phyloP scores from a whole-genome alignment of 2,113 vertebrate species.

The Rhinolophus ferrumequinum region DNA sequence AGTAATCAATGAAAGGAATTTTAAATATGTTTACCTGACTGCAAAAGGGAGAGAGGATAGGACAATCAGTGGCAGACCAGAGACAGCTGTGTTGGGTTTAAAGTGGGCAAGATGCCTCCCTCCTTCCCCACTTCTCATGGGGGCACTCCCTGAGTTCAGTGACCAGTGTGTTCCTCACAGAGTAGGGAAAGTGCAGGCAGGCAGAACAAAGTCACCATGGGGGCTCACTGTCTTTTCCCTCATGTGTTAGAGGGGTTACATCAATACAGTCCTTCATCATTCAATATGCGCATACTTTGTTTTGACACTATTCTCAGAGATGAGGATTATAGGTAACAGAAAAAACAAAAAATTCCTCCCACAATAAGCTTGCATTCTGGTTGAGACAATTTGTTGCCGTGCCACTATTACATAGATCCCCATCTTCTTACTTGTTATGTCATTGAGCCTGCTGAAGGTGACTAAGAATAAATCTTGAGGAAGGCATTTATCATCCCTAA shows the following conservation, averaged over 20 bases:
- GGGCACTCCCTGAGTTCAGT: background rate
- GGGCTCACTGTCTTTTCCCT: background rate
- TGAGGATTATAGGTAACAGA: background rate
- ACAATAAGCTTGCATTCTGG: background rate
- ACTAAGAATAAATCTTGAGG: background rate
- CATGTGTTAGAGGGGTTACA: background rate
- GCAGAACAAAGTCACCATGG: background rate
- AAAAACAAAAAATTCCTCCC: background rate
- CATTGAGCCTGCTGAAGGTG: too few species aligned
- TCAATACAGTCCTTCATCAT: background rate
- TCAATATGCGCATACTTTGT: background rate
- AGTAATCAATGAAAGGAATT: background rate
- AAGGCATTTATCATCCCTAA: background rate
- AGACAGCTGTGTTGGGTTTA: background rate
- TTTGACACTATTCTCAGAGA: background rate
- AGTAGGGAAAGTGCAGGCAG: background rate
- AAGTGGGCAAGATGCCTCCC: accelerated
- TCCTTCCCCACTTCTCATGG: background rate
- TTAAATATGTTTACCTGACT: background rate
- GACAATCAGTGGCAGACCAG: background rate
- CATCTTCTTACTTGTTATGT: background rate
- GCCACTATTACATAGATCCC: accelerated
- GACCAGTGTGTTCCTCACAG: background rate
- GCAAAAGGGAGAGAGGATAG: background rate
- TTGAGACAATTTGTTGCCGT: background rate